Evolutionary conservation across 2,113 vertebrate species (phyloP).

Genomic region (Phaethon lepturus): DNA sequence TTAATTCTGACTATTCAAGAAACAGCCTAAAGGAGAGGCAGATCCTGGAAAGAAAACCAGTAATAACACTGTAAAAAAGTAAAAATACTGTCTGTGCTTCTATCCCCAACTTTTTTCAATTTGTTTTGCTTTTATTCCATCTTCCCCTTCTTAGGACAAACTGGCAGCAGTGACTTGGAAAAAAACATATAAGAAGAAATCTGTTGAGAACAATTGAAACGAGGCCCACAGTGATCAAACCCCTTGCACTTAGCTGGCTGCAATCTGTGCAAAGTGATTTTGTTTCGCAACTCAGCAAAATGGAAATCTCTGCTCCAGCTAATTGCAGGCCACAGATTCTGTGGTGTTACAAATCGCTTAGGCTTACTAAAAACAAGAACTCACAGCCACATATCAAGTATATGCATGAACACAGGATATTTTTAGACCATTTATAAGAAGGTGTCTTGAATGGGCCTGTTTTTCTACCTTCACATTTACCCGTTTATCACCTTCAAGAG

Average conservation of each 20-base stretch:
- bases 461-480: not conserved
- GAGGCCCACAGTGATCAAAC: fast-evolving
- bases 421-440: not conserved
- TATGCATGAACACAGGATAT: not conserved
- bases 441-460: not conserved
- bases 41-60: not conserved
- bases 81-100: not conserved
- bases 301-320: not conserved
- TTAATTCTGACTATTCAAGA: not conserved
- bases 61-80: not conserved
- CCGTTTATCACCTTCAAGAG: not conserved
- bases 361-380: not conserved
- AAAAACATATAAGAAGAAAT: not conserved
- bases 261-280: not conserved
- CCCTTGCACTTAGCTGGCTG: not conserved
- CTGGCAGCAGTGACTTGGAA: not conserved
- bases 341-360: not conserved
- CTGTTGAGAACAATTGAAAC: not conserved
- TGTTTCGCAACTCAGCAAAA: not conserved
- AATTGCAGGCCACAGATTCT: not conserved
- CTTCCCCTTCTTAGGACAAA: not conserved
- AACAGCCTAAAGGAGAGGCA: not conserved
- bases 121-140: not conserved
- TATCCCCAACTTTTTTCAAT: not conserved
- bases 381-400: not conserved